Conservation (phyloP, 1,140 invertebrate species). For the Musca vetustissima region DNA sequence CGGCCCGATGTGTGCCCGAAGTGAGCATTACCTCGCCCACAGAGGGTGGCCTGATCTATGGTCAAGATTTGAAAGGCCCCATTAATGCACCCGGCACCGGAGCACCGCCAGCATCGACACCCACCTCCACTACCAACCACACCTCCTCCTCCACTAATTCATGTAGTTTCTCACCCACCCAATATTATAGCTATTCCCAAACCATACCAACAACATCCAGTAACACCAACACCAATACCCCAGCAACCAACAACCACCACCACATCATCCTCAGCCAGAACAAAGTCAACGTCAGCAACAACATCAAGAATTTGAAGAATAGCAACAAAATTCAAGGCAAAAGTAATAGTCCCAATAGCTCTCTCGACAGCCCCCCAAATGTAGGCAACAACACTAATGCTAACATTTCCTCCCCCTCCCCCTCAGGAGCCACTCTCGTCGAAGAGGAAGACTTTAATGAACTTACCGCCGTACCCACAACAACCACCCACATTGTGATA, state of each 20-base stretch:
- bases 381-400: slow-evolving; percentile 48
- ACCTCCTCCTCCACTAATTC: neutral
- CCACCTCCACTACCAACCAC: neutral
- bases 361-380: slow-evolving; percentile 35
- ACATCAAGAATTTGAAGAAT: slow-evolving; percentile 32
- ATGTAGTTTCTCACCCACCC: slow-evolving; percentile 7
- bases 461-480: slow-evolving; percentile 32
- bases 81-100: slow-evolving; percentile 7
- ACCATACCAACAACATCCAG: neutral
- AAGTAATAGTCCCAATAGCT: slow-evolving; percentile 34
- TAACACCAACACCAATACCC: neutral
- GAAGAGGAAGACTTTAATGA: slow-evolving; percentile 53
- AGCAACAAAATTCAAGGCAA: slow-evolving; percentile 25
- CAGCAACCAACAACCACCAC: slow-evolving; percentile 13
- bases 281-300: slow-evolving; percentile 25
- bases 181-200: slow-evolving; percentile 10
- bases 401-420: slow-evolving; percentile 54
- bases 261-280: slow-evolving; percentile 31
- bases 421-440: slow-evolving; percentile 52
- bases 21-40: slow-evolving; percentile 54
- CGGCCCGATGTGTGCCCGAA: slow-evolving; percentile 53
- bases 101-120: slow-evolving; percentile 12
- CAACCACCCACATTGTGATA: slow-evolving; percentile 36
- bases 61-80: slow-evolving; percentile 26
- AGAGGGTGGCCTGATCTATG: slow-evolving; percentile 23